Percentiles rank a stretch among this genome's conserved stretches.
phyloP scores from a whole-genome alignment of 2,797 vertebrate species.

The Labeo calbasu region DNA sequence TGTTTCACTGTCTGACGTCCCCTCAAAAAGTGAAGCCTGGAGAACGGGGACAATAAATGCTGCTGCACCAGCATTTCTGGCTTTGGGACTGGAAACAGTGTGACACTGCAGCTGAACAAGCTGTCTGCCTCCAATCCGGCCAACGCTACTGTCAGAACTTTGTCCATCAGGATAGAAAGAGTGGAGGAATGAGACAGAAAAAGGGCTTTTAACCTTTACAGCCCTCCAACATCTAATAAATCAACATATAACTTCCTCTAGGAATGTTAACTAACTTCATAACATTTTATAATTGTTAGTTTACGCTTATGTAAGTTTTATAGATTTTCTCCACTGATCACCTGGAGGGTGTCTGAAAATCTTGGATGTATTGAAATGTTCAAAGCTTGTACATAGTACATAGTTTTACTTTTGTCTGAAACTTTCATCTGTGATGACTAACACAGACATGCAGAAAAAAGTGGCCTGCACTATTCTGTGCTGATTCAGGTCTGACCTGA shows the following conservation, averaged over 20 bases:
- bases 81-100: slow-evolving; percentile 51
- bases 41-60: slow-evolving; percentile 68
- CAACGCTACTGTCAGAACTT: slow-evolving; percentile 75
- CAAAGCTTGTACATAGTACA: not conserved
- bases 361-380: not conserved
- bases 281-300: not conserved
- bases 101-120: slow-evolving; percentile 75
- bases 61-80: slow-evolving; percentile 73
- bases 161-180: slow-evolving; percentile 58
- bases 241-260: not conserved
- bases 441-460: slow-evolving; percentile 19
- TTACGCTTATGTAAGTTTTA: not conserved
- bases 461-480: slow-evolving; percentile 13
- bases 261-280: not conserved
- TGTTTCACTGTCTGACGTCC: slow-evolving; percentile 41
- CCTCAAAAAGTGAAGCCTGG: slow-evolving; percentile 16
- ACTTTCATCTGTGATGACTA: not conserved
- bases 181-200: not conserved
- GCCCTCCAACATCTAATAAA: not conserved
- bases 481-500: slow-evolving; percentile 43
- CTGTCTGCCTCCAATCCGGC: slow-evolving; percentile 58
- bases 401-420: not conserved
- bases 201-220: not conserved
- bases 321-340: not conserved
- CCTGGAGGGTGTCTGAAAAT: not conserved